Evolutionary conservation across 2,113 vertebrate genomes (phyloP).

Genomic region (Monopterus albus): DNA sequence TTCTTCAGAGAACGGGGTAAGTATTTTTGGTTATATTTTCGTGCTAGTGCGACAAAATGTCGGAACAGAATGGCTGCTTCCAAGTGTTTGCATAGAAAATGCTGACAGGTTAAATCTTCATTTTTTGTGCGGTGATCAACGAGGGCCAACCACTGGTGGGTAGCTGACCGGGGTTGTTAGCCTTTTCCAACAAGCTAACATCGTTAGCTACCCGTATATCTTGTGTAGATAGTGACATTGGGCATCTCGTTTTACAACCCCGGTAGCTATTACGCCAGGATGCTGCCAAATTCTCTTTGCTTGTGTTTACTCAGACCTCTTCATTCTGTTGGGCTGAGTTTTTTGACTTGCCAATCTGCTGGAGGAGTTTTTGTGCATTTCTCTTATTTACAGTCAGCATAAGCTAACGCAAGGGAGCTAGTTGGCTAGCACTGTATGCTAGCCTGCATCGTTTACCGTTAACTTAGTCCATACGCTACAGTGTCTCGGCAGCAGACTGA

Average conservation of each 20-base stretch:
- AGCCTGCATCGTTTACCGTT: constrained; percentile 24
- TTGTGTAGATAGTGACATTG: constrained; percentile 60
- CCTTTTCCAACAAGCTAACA: constrained; percentile 60
- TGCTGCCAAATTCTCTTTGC: constrained; percentile 31
- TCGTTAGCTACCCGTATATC: constrained; percentile 62
- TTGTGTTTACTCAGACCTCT: not conserved
- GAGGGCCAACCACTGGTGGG: constrained; percentile 65
- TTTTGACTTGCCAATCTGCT: constrained; percentile 54
- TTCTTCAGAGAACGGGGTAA: constrained; percentile 76
- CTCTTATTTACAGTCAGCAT: constrained; percentile 27
- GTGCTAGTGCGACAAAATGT: not conserved
- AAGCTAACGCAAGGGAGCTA: constrained; percentile 64
- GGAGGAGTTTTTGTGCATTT: constrained; percentile 36
- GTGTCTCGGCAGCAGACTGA: not conserved
- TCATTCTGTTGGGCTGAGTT: constrained; percentile 31
- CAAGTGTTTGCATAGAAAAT: constrained; percentile 12
- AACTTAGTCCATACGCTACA: constrained; percentile 15
- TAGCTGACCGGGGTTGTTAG: constrained; percentile 59
- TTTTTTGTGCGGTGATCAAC: constrained; percentile 38
- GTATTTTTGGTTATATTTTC: constrained; percentile 55
- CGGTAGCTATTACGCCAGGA: constrained; percentile 31
- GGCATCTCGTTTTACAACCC: constrained; percentile 52
- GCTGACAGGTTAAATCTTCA: not conserved
- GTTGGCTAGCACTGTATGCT: constrained; percentile 58
- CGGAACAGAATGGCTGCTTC: not conserved